Evolutionary conservation across 1,140 invertebrate genomes (phyloP).

Genomic region (Philaenus spumarius): DNA sequence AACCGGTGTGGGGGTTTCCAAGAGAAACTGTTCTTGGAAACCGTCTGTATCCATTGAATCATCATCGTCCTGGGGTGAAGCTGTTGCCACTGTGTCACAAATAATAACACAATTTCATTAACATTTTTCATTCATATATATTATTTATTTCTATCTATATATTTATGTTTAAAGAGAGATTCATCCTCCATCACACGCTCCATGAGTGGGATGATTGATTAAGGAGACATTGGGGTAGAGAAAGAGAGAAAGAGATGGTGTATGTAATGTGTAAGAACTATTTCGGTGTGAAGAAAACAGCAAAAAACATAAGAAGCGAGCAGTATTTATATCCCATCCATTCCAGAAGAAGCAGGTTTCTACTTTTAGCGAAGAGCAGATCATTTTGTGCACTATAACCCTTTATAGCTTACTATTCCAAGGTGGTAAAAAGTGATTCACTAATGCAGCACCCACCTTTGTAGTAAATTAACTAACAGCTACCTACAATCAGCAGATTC

Average conservation of each 20-base stretch:
- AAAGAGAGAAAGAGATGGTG: neutral
- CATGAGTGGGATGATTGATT: slow-evolving; percentile 10
- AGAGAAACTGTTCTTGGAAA: slow-evolving; percentile 41
- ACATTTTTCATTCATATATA: no score
- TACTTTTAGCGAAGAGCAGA: slow-evolving; percentile 1
- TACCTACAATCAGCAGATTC: neutral
- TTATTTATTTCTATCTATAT: no score
- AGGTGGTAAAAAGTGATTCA: neutral
- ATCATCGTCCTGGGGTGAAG: slow-evolving; percentile 44
- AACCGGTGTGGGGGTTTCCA: slow-evolving; percentile 37
- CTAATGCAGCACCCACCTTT: neutral
- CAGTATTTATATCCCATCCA: slow-evolving; percentile 11
- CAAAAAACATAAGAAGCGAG: slow-evolving; percentile 23
- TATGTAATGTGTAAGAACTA: no score
- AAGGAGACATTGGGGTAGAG: slow-evolving; percentile 6
- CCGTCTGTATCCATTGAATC: slow-evolving; percentile 46
- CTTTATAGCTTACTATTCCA: neutral
- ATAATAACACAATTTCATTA: neutral
- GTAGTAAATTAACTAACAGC: neutral
- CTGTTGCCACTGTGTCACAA: slow-evolving; percentile 33
- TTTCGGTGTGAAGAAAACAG: slow-evolving; percentile 15
- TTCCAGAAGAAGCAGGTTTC: slow-evolving; percentile 16
- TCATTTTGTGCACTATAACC: neutral
- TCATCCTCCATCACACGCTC: slow-evolving; percentile 18
- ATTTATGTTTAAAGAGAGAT: no score